Base-by-base conservation (phyloP, 2,113 vertebrate species). In the Equus przewalskii region DNA sequence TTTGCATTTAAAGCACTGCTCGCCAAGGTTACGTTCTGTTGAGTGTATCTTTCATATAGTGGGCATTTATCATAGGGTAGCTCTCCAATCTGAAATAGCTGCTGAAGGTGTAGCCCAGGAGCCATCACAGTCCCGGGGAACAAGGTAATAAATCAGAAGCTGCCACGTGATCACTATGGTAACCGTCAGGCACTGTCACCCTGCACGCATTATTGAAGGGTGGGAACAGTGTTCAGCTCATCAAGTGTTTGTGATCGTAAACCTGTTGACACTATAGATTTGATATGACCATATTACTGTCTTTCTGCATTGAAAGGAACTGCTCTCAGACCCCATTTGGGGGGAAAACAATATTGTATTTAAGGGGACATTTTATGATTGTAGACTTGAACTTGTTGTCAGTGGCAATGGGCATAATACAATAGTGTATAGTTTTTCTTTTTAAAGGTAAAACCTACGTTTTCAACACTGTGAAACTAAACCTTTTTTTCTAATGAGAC, bases 151-250 rank as follows among this genome's bases (percentile, higher is more conserved):
- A 98, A 99, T 99, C 98, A 91, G 82, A 96, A 96, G 94, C 98
- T 98, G 99, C 97, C 97, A 98, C 93, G 94, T 80, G 97, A 99
- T 99, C 98, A 97, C 99, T 99, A 99, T 99, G 99, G 99, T 98
- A 99, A 99, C 99, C 97, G 85, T 97, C 97, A 98, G 98, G 98
- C 58, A 92, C 98, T 98, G 98, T 98, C 94, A 83, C 58, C 95
- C 96, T 97, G 95, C 96, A 97, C 96, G 97, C 96, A 30, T 12
- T 97, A 89, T 98, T 98, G 98, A 98, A 98, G 91, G 96, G 97
- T 98, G 97, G 98, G 98, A 98, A 98, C 98, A 97, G 97, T 99
- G 98, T 98, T 98, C 98, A 98, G 98, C 98, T 99, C 99, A 98
- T 99, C 98, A 98, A 58, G 98, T 98, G 97, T 98, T 96, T 96